Evolutionary conservation across 2,113 vertebrate species (phyloP), one percentile per base, ranked within the genome.

Genomic region (Steatornis caripensis): DNA sequence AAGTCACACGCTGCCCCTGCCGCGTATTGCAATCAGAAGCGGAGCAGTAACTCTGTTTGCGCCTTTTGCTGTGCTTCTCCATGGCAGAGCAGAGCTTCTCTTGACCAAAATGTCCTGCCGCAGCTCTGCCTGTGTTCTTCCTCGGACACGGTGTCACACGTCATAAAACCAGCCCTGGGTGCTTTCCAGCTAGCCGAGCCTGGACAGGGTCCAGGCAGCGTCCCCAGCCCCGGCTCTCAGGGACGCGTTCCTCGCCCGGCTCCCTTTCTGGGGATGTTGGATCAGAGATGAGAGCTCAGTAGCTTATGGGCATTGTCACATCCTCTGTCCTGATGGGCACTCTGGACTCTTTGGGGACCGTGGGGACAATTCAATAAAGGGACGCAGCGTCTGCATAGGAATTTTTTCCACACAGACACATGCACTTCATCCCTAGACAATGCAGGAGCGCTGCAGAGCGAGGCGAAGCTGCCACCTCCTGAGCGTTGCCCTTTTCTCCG

Each of bases 341-440:
- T 76, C 65, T 68, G 88, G 90, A 65, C 77, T 49, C 80, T 91
- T 95, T 57, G 71, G 90, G 79, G 66, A 96, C 93, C 34, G 1
- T 5, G 51, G 70, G 68, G 70, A 93, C 88, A 89, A 93, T 93
- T 96, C 72, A 96, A 57, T 94, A 82, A 93, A 92, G 48, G 53
- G 81, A 79, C 54, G 34, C 49, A 78, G 75, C 4, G 2, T 66
- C 74, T 89, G 87, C 77, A 32, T 23, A 79, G 90, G 95, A 96
- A 89, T 95, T 93, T 95, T 95, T 96, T 95, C 77, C 82, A 91
- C 83, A 69, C 64, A 89, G 82, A 88, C 75, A 88, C 43, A 82
- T 6, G 5, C 46, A 3, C 61, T 95, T 75, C 80, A 79, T 82
- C 84, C 86, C 61, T 12, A 97, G 90, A 93, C 94, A 97, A 92